These are phyloP conservation scores for Hypomecis atomaria DNA, from an alignment of 2,888 invertebrate genomes.

Conservation along the genomic window DNA sequence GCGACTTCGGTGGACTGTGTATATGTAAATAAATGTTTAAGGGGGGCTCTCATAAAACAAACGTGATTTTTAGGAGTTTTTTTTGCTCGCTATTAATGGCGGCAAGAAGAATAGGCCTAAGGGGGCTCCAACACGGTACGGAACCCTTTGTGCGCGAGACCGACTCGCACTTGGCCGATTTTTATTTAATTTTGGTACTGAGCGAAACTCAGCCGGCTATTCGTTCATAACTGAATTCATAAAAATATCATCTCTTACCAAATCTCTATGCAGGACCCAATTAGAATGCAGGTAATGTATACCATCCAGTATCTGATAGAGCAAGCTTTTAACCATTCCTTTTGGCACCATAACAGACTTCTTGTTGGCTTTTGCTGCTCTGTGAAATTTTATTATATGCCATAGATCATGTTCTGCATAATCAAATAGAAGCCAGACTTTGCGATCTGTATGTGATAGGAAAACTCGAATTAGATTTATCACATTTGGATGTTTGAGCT, in stretches of 20 bases:
- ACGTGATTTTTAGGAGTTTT: too few relatives aligned
- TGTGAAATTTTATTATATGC: slow-evolving; percentile 99
- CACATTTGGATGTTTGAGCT: slow-evolving; percentile 98
- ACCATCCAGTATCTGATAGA: slow-evolving; percentile 99
- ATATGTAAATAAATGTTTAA: too few relatives aligned
- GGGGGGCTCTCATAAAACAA: too few relatives aligned
- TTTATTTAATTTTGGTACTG: too few relatives aligned
- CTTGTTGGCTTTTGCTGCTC: slow-evolving; percentile 98
- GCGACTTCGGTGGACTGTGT: too few relatives aligned
- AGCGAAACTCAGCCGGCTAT: too few relatives aligned
- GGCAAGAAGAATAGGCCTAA: too few relatives aligned
- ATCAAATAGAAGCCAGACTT: slow-evolving; percentile 98
- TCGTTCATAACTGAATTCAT: background rate
- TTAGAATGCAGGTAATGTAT: slow-evolving; percentile 99
- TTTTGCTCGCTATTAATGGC: too few relatives aligned
- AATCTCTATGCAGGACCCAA: slow-evolving; percentile 99
- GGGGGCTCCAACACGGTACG: too few relatives aligned
- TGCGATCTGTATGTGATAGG: slow-evolving; percentile 97
- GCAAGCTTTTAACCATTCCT: slow-evolving; percentile 98
- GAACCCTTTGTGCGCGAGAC: too few relatives aligned
- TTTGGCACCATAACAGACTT: slow-evolving; percentile 98
- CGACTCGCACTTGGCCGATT: too few relatives aligned
- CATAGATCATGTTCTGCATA: slow-evolving; percentile 99
- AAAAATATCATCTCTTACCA: slow-evolving; percentile 86
- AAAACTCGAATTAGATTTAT: slow-evolving; percentile 98